Percentiles rank a stretch among this genome's conserved stretches.
These are phyloP conservation scores for Pandemis heparana DNA, from an alignment of 2,888 invertebrate genomes.

Conservation along the genomic window DNA sequence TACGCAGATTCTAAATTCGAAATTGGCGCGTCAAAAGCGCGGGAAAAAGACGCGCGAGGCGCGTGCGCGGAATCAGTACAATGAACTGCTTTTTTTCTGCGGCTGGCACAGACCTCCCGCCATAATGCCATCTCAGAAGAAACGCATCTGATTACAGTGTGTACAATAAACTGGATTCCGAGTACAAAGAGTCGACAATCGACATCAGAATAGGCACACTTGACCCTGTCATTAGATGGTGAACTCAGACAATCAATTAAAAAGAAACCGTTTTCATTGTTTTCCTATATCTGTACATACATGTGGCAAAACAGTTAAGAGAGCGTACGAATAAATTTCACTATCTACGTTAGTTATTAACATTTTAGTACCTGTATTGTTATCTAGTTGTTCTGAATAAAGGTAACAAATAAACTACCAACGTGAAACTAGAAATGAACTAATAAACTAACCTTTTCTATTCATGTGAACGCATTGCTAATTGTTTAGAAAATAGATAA, in stretches of 20 bases:
- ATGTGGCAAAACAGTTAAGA: neutral
- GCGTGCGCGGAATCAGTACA: constrained; percentile 73
- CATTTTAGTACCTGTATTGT: neutral
- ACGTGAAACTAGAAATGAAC: no score
- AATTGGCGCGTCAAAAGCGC: constrained; percentile 66
- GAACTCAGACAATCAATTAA: constrained; percentile 27
- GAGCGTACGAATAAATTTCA: neutral
- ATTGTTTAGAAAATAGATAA: constrained; percentile 1
- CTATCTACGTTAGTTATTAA: neutral
- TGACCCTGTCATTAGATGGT: constrained; percentile 33
- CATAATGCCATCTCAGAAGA: constrained; percentile 63
- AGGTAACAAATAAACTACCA: no score
- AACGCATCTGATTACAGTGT: constrained; percentile 46
- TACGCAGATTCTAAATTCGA: constrained; percentile 43
- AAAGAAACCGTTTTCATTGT: constrained; percentile 6
- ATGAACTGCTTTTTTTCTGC: constrained; percentile 67
- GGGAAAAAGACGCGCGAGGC: constrained; percentile 65
- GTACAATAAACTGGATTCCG: constrained; percentile 30
- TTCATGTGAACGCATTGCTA: neutral
- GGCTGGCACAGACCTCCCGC: constrained; percentile 61
- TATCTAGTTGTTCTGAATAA: neutral
- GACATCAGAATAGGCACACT: constrained; percentile 26
- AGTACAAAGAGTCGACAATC: constrained; percentile 6
- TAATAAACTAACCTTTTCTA: neutral
- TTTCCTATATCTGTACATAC: neutral